Evolutionary conservation across 2,797 vertebrate genomes (phyloP), one percentile per base, ranked within the genome.

Genomic region (Holocentrus rufus): DNA sequence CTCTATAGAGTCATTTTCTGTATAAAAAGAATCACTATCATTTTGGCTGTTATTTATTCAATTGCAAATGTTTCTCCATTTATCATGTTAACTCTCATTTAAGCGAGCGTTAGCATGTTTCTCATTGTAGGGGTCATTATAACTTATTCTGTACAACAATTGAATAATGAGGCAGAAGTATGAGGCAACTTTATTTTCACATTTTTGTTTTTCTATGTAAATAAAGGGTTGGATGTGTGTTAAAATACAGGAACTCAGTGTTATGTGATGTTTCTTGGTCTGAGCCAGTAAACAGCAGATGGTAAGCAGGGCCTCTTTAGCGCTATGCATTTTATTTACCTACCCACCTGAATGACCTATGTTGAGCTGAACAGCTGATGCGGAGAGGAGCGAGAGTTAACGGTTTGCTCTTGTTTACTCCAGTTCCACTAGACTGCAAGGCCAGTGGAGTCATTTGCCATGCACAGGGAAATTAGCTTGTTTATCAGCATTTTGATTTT

Each of bases 241-340:
- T 61, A 60, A 74, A 85, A 88, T 67, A 74, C 71, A 84, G 69
- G 77, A 89, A 84, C 81, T 63, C 63, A 83, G 85, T 78, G 85
- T 80, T 70, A 74, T 76, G 81, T 70, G 79, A 67, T 82, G 52
- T 78, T 80, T 83, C 64, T 88, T 39, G 76, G 83, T 88, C 89
- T 92, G 90, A 93, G 89, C 87, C 92, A 87, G 94, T 93, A 94
- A 95, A 90, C 92, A 95, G 93, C 92, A 95, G 95, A 95, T 95
- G 95, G 95, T 85, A 88, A 65, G 84, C 85, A 77, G 85, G 74
- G 88, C 80, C 85, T 92, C 86, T 91, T 86, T 82, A 89, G 89
- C 77, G 27, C 81, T 65, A 76, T 85, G 80, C 72, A 82, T 89
- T 92, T 84, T 85, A 90, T 91, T 88, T 92, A 87, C 87, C 92